Conservation (phyloP, 1,140 invertebrate genomes). For the Helicorthomorpha holstii region DNA sequence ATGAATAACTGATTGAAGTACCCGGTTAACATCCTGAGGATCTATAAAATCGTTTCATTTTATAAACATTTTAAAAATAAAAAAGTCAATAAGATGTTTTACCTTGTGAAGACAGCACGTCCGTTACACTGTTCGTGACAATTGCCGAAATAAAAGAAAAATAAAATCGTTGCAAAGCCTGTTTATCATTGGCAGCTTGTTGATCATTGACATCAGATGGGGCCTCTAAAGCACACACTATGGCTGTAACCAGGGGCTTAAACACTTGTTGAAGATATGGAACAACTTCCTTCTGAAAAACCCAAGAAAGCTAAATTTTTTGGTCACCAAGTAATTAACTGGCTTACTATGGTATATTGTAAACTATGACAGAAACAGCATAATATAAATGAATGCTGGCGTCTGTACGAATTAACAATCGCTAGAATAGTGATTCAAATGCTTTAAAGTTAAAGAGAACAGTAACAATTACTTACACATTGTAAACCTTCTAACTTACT, state of each 20-base stretch:
- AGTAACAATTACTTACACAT: too few species aligned
- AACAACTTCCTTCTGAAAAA: conserved; percentile 32
- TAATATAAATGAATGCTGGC: neutral
- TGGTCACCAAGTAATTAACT: conserved; percentile 6
- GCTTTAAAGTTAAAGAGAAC: too few species aligned
- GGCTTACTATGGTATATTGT: too few species aligned
- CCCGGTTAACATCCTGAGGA: conserved; percentile 23
- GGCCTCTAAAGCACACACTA: conserved; percentile 27
- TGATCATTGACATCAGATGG: conserved; percentile 33
- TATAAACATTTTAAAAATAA: conserved; percentile 10
- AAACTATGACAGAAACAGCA: neutral
- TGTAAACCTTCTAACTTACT: conserved; percentile 18
- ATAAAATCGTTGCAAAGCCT: conserved; percentile 33
- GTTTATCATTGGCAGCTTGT: conserved; percentile 28
- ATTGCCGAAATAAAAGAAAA: conserved; percentile 35
- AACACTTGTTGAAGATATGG: conserved; percentile 36
- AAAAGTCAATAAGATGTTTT: neutral
- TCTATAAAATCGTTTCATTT: conserved; percentile 16
- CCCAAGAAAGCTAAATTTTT: conserved; percentile 16
- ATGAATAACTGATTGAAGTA: conserved; percentile 33
- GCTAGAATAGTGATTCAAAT: too few species aligned
- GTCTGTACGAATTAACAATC: too few species aligned
- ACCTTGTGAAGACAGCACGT: conserved; percentile 33
- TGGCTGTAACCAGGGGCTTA: conserved; percentile 32
- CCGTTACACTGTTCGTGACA: conserved; percentile 30